Conservation (phyloP, 2,888 invertebrate genomes). For the Chloroclystis v-ata region DNA sequence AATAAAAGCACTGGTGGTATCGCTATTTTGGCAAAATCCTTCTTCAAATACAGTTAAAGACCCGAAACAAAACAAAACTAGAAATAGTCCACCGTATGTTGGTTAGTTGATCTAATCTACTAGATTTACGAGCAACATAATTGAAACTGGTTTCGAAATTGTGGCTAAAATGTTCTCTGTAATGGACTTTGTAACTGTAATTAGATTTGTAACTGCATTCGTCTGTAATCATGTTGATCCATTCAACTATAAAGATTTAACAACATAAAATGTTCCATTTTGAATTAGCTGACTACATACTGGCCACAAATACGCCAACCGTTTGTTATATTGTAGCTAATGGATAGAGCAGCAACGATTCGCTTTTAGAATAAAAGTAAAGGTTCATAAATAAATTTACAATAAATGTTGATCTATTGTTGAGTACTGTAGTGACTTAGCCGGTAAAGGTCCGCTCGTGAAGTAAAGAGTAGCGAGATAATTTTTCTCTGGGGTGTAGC, state of each 20-base stretch:
- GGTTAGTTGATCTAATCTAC: constrained; percentile 3
- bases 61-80: constrained; percentile 1
- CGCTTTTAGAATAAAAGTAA: no score
- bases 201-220: constrained; percentile 5
- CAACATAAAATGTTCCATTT: background rate
- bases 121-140: constrained; percentile 5
- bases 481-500: no score
- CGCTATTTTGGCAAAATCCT: constrained; percentile 1
- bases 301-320: no score
- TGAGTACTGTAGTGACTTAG: no score
- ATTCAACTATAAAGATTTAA: background rate
- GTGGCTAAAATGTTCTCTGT: constrained; percentile 10
- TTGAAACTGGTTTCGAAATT: constrained; percentile 4
- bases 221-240: background rate
- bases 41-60: background rate
- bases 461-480: no score
- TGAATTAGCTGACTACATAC: background rate
- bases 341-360: no score
- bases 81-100: background rate
- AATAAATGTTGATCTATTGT: no score
- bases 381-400: no score
- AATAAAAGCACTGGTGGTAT: background rate
- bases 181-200: background rate
- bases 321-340: no score
- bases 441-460: no score